phyloP scores from a whole-genome alignment of 2,888 invertebrate genomes.

The Osmoderma eremita region DNA sequence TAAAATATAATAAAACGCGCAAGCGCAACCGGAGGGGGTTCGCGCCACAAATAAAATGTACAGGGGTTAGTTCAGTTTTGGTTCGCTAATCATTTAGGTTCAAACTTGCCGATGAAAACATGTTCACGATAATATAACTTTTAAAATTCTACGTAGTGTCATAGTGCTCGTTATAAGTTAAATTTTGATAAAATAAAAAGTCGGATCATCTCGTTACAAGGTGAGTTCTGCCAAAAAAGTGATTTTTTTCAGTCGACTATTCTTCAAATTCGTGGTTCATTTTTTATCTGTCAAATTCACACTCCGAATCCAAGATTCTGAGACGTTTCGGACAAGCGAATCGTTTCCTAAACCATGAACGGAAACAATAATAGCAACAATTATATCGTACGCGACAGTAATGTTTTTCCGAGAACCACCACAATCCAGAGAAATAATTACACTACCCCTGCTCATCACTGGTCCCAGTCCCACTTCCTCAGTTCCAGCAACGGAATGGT shows the following conservation, averaged over 20 bases:
- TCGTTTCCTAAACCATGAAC: slow-evolving; percentile 24
- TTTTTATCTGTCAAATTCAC: slow-evolving; percentile 46
- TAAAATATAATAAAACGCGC: slow-evolving; percentile 21
- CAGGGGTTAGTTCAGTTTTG: slow-evolving; percentile 34
- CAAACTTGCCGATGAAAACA: slow-evolving; percentile 34
- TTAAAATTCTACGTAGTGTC: background rate
- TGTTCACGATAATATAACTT: background rate
- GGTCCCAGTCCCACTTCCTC: slow-evolving; percentile 16
- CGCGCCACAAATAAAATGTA: slow-evolving; percentile 40
- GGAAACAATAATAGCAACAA: slow-evolving; percentile 42
- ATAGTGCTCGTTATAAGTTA: background rate
- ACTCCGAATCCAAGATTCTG: slow-evolving; percentile 28
- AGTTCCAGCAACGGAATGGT: slow-evolving; percentile 15
- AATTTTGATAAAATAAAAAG: background rate
- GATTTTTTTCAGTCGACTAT: slow-evolving; percentile 43
- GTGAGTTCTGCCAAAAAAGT: slow-evolving; percentile 24
- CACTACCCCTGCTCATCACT: slow-evolving; percentile 16
- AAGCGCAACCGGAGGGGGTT: slow-evolving; percentile 33
- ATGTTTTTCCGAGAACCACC: slow-evolving; percentile 36
- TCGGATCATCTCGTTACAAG: slow-evolving; percentile 16
- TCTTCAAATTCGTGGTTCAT: slow-evolving; percentile 46
- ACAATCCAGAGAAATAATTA: slow-evolving; percentile 25
- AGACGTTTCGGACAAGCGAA: slow-evolving; percentile 27
- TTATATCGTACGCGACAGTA: slow-evolving; percentile 47
- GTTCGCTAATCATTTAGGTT: slow-evolving; percentile 37